A percentile compares a stretch with the other conserved stretches of the same genome.
phyloP scores from a whole-genome alignment of 2,797 vertebrate species.

The Liparis tanakae region DNA sequence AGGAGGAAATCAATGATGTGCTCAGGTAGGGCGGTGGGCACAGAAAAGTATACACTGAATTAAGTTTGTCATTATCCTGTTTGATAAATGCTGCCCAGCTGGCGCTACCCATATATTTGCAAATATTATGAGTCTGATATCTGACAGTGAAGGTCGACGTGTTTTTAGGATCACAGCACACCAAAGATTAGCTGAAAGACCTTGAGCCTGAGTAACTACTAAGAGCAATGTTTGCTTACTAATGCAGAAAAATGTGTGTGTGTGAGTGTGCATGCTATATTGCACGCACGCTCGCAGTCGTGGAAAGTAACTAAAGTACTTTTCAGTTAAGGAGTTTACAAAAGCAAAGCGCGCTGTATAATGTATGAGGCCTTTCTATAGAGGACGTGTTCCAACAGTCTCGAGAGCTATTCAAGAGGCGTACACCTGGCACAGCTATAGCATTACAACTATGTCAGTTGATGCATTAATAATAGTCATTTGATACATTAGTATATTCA shows the following conservation, averaged over 20 bases:
- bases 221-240: conserved; percentile 27
- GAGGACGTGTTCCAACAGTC: neutral
- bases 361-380: neutral
- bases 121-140: conserved; percentile 56
- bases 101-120: conserved; percentile 62
- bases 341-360: neutral
- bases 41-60: conserved; percentile 31
- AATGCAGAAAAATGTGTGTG: neutral
- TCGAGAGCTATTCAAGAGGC: neutral
- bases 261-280: neutral
- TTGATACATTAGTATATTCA: neutral
- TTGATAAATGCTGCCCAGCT: conserved; percentile 61
- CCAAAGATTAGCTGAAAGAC: conserved; percentile 36
- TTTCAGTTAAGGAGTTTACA: conserved; percentile 9
- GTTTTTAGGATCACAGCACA: conserved; percentile 28
- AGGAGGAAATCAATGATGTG: conserved; percentile 15
- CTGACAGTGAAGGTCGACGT: conserved; percentile 60
- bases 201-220: conserved; percentile 28
- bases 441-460: neutral
- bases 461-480: neutral
- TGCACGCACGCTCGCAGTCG: too few species aligned
- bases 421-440: neutral
- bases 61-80: conserved; percentile 50
- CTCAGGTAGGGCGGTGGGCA: conserved; percentile 31
- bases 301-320: conserved; percentile 4